These are phyloP conservation scores for Aphyosemion australe DNA, from an alignment of 2,113 vertebrate genomes.

Conservation along the genomic window DNA sequence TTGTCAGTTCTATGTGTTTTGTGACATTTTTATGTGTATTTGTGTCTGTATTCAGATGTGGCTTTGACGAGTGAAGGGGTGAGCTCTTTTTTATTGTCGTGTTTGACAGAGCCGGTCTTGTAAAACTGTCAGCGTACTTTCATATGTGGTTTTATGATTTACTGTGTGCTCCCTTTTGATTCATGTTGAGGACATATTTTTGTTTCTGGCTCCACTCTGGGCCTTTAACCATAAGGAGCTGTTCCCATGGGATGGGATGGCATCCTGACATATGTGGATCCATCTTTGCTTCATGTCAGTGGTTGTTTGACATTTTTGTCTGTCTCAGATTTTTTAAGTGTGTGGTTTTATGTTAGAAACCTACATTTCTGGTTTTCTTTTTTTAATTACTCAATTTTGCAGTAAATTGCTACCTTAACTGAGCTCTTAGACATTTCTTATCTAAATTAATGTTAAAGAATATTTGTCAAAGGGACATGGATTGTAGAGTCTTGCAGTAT, in stretches of 20 bases:
- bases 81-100: conserved; percentile 32
- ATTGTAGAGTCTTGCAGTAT: too few species aligned
- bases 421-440: too few species aligned
- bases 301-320: neutral
- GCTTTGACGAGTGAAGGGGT: conserved; percentile 14
- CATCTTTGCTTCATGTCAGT: neutral
- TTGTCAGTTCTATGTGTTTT: conserved; percentile 13
- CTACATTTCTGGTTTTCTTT: neutral
- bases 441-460: too few species aligned
- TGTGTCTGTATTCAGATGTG: conserved; percentile 10
- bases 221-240: neutral
- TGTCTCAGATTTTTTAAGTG: neutral
- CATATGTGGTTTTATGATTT: conserved; percentile 41
- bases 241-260: neutral
- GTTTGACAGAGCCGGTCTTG: conserved; percentile 31
- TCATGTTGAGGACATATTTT: conserved; percentile 5
- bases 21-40: conserved; percentile 3
- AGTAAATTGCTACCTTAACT: too few species aligned
- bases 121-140: conserved; percentile 31
- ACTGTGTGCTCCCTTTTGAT: neutral
- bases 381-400: too few species aligned
- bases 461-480: too few species aligned
- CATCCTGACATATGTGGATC: neutral
- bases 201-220: neutral
- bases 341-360: neutral